Evolutionary conservation across 2,888 invertebrate species (phyloP).

Genomic region (Lysandra bellargus): DNA sequence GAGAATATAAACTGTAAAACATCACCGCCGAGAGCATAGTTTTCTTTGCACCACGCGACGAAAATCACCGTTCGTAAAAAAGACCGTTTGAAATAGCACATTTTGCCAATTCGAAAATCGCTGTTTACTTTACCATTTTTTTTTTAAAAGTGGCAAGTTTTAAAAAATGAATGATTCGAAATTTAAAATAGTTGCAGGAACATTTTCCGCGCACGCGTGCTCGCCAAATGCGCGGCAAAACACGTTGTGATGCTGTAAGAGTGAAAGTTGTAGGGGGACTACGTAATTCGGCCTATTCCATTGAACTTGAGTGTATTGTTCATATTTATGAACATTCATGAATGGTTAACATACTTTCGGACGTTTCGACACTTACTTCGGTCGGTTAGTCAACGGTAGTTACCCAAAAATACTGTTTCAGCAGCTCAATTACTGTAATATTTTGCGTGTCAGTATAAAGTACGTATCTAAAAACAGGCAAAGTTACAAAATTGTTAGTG

Average conservation of each 20-base stretch:
- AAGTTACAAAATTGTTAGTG: background rate
- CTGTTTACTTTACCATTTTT: constrained; percentile 24
- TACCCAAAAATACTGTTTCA: background rate
- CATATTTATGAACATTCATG: background rate
- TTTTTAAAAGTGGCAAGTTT: constrained; percentile 2
- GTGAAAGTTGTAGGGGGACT: constrained; percentile 69
- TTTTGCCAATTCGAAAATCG: constrained; percentile 46
- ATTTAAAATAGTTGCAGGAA: constrained; percentile 31
- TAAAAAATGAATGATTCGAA: constrained; percentile 29
- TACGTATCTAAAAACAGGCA: background rate
- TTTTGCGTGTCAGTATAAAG: background rate
- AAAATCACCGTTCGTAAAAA: constrained; percentile 53
- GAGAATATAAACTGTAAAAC: constrained; percentile 55
- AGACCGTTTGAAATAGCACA: constrained; percentile 68
- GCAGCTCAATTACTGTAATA: background rate
- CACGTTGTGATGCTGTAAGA: constrained; percentile 70
- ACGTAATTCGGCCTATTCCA: constrained; percentile 42
- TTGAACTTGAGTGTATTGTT: constrained; percentile 35
- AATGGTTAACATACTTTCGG: constrained; percentile 15
- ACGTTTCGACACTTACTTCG: background rate
- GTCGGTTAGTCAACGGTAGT: background rate
- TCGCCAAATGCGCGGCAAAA: constrained; percentile 55
- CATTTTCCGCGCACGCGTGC: constrained; percentile 50
- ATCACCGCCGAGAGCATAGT: constrained; percentile 56
- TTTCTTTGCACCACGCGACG: constrained; percentile 55